Evolutionary conservation across 2,113 vertebrate species (phyloP).

Genomic region (Ictalurus furcatus): DNA sequence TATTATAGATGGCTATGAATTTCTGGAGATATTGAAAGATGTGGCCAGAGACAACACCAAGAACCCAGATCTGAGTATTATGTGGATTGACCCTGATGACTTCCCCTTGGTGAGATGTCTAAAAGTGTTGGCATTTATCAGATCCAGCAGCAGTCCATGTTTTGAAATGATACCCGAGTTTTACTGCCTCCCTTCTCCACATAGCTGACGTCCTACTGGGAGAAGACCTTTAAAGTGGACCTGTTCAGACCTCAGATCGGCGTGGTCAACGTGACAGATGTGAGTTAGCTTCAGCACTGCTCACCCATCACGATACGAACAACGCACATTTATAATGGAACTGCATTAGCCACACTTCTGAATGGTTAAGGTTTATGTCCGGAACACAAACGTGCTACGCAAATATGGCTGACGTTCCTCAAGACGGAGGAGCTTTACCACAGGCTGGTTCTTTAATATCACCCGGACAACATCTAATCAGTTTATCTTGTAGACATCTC

Average conservation of each 20-base stretch:
- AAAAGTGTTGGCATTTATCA: constrained; percentile 17
- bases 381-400: not conserved
- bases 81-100: constrained; percentile 97
- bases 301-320: not conserved
- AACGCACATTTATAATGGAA: not conserved
- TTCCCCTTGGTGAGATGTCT: constrained; percentile 88
- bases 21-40: constrained; percentile 94
- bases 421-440: not conserved
- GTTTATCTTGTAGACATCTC: not conserved
- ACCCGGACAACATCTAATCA: not conserved
- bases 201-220: constrained; percentile 98
- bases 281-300: constrained; percentile 67
- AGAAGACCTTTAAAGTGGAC: constrained; percentile 95
- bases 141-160: not conserved
- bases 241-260: constrained; percentile 94
- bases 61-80: constrained; percentile 93
- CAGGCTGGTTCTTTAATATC: not conserved
- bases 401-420: not conserved
- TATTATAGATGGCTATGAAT: constrained; percentile 90
- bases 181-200: not conserved
- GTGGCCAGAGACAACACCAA: constrained; percentile 95
- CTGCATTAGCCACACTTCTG: not conserved
- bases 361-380: not conserved
- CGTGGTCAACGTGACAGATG: constrained; percentile 95
- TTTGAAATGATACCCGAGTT: not conserved